Evolutionary conservation across 2,113 vertebrate species (phyloP).

Genomic region (Oncorhynchus gorbuscha): DNA sequence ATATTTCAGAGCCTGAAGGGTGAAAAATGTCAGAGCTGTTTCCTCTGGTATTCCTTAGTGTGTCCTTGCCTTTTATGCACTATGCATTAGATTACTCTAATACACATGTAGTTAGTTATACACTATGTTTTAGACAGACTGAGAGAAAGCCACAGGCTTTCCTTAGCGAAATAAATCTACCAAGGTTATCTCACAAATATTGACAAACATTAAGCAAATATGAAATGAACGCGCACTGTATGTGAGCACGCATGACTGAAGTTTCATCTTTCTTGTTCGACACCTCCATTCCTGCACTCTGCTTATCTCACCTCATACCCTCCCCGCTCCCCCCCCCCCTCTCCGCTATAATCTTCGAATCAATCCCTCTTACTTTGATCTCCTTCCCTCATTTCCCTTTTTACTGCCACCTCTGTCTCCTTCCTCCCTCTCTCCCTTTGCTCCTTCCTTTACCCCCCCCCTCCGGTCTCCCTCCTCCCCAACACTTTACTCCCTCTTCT

Average conservation of each 20-base stretch:
- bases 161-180: neutral
- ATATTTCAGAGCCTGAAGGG: no score
- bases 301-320: neutral
- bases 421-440: conserved; percentile 6
- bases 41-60: neutral
- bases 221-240: neutral
- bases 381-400: conserved; percentile 1
- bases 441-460: no score
- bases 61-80: neutral
- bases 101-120: no score
- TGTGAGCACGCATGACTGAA: neutral
- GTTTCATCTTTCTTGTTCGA: no score
- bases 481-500: no score
- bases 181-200: neutral
- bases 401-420: neutral
- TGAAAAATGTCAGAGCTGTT: neutral
- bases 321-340: neutral
- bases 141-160: no score
- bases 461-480: no score
- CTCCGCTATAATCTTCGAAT: conserved; percentile 7
- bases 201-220: neutral
- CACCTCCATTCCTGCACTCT: no score
- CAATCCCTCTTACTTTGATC: neutral
- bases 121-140: no score
- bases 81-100: no score